Percentiles rank a stretch among this genome's conserved stretches.
Conservation (phyloP, 1,140 invertebrate species). For the Holcopasites calliopsidis region DNA sequence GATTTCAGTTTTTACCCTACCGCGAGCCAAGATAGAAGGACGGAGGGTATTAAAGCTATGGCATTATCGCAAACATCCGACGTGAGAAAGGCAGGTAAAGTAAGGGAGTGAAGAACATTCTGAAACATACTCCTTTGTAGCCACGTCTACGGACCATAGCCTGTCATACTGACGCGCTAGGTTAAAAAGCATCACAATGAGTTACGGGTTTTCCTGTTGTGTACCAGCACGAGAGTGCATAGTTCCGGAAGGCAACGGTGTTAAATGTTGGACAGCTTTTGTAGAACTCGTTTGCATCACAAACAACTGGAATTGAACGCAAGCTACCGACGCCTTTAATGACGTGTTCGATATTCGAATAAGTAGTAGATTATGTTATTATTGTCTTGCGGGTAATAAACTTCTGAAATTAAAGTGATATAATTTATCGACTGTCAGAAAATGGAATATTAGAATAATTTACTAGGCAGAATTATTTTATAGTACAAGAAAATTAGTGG, state of each 20-base stretch:
- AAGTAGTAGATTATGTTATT: too few species aligned
- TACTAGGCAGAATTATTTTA: too few species aligned
- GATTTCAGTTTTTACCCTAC: not conserved
- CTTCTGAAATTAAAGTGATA: too few species aligned
- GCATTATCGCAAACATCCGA: not conserved
- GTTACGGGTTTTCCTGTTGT: not conserved
- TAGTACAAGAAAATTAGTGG: too few species aligned
- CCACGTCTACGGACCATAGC: not conserved
- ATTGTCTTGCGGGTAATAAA: too few species aligned
- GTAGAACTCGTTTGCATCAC: slow-evolving; percentile 13
- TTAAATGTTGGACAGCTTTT: not conserved
- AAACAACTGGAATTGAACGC: slow-evolving; percentile 1
- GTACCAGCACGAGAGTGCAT: not conserved
- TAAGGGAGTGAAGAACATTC: not conserved
- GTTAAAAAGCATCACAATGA: slow-evolving; percentile 12
- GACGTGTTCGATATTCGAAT: not conserved
- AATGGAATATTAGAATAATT: too few species aligned
- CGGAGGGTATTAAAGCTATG: not conserved
- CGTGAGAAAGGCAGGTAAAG: not conserved
- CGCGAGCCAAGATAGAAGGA: not conserved
- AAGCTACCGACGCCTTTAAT: not conserved
- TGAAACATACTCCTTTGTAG: slow-evolving; percentile 9
- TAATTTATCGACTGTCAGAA: too few species aligned
- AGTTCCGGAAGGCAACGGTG: not conserved
- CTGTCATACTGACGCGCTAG: not conserved